Evolutionary conservation across 92 coral and sea anemone species (phyloP).

Genomic region (Epizoanthus rinbou): DNA sequence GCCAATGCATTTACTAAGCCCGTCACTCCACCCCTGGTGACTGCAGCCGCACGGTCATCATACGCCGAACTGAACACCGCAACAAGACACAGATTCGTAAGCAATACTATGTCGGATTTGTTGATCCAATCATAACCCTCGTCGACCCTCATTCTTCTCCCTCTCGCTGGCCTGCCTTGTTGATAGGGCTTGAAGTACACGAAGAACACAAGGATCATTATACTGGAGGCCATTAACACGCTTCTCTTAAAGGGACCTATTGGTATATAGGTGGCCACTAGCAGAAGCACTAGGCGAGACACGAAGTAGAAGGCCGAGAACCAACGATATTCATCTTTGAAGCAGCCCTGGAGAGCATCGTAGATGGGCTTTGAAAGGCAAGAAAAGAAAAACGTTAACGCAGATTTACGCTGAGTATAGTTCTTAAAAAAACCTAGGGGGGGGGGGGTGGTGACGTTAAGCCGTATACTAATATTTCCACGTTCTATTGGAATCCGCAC

Average conservation of each 20-base stretch:
- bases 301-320: conserved; percentile 96
- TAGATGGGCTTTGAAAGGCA: conserved; percentile 52
- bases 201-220: conserved; percentile 65
- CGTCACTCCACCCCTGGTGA: conserved; percentile 24
- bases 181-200: conserved; percentile 81
- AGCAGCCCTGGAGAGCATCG: conserved; percentile 90
- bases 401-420: too few relatives aligned
- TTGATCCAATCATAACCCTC: conserved; percentile 73
- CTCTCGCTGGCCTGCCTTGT: not conserved
- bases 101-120: conserved; percentile 74
- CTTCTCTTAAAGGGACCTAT: conserved; percentile 57
- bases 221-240: conserved; percentile 58
- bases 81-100: conserved; percentile 76
- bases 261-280: conserved; percentile 50
- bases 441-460: too few relatives aligned
- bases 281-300: conserved; percentile 66
- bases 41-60: conserved; percentile 36
- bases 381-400: not conserved
- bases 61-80: conserved; percentile 63
- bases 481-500: too few relatives aligned
- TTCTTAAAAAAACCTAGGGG: too few relatives aligned
- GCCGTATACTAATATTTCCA: too few relatives aligned
- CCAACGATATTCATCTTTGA: conserved; percentile 91
- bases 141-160: not conserved
- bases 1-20: conserved; percentile 56